These are phyloP conservation scores for Myzus persicae DNA, from an alignment of 1,140 invertebrate genomes.

Conservation along the genomic window DNA sequence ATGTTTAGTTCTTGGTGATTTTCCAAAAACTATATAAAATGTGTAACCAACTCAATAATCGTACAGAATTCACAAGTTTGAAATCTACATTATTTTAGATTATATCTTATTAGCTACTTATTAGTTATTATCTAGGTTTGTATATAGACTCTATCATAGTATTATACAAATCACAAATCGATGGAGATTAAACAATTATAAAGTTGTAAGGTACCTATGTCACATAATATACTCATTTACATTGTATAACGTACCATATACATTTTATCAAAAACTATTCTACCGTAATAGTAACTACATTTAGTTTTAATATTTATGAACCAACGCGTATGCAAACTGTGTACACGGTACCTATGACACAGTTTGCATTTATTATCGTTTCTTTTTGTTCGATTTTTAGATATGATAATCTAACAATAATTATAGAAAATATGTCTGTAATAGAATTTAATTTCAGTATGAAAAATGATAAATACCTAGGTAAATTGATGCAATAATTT, in stretches of 20 bases:
- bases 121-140: not conserved
- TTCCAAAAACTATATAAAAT: not conserved
- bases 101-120: not conserved
- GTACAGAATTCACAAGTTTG: not conserved
- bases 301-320: not conserved
- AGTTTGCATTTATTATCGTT: not conserved
- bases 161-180: not conserved
- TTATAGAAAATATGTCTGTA: not conserved
- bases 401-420: not conserved
- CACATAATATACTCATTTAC: not conserved
- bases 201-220: too few species aligned
- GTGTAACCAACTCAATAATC: not conserved
- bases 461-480: not conserved
- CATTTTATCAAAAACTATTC: not conserved
- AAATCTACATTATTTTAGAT: not conserved
- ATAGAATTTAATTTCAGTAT: not conserved
- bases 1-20: not conserved
- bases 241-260: not conserved
- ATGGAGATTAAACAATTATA: not conserved
- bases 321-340: not conserved
- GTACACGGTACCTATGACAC: not conserved
- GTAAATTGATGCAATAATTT: not conserved
- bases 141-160: not conserved
- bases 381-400: not conserved
- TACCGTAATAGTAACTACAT: too few species aligned